Conservation (phyloP, 2,888 invertebrate genomes). For the Lingula anatina region DNA sequence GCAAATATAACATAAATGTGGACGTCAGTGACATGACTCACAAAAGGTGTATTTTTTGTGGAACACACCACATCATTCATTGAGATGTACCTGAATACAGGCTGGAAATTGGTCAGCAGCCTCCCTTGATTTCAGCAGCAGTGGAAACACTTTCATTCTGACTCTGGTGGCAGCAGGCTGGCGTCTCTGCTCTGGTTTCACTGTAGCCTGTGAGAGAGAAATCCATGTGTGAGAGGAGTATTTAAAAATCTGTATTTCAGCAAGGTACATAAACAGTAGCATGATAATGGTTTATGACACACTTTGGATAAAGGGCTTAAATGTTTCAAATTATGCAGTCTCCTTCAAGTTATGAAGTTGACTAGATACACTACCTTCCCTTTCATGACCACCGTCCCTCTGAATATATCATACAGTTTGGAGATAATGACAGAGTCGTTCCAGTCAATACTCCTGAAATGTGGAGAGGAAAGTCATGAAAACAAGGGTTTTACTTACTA, state of each 20-base stretch:
- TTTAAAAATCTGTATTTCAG: background rate
- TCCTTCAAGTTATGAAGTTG: too few relatives aligned
- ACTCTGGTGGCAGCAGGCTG: conserved; percentile 77
- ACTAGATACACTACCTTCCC: conserved; percentile 41
- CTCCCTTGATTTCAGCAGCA: conserved; percentile 62
- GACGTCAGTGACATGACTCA: too few relatives aligned
- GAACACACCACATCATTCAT: too few relatives aligned
- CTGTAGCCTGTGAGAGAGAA: conserved; percentile 13
- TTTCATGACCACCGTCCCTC: conserved; percentile 63
- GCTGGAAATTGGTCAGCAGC: conserved; percentile 60
- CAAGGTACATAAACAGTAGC: too few relatives aligned
- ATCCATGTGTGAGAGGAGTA: background rate
- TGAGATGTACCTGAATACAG: conserved; percentile 76
- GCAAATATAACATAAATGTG: too few relatives aligned
- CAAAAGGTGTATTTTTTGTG: too few relatives aligned
- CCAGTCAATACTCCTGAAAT: conserved; percentile 78
- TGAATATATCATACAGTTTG: conserved; percentile 74
- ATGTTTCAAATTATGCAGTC: too few relatives aligned
- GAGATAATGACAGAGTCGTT: conserved; percentile 64
- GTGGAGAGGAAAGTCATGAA: too few relatives aligned
- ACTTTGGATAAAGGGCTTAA: too few relatives aligned
- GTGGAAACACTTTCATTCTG: conserved; percentile 77
- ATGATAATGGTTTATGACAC: too few relatives aligned
- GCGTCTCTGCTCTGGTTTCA: conserved; percentile 64
- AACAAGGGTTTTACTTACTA: too few relatives aligned